Percentiles rank a stretch among this genome's conserved stretches.
These are phyloP conservation scores for Gonioctena quinquepunctata DNA, from an alignment of 1,140 invertebrate genomes.

Conservation along the genomic window DNA sequence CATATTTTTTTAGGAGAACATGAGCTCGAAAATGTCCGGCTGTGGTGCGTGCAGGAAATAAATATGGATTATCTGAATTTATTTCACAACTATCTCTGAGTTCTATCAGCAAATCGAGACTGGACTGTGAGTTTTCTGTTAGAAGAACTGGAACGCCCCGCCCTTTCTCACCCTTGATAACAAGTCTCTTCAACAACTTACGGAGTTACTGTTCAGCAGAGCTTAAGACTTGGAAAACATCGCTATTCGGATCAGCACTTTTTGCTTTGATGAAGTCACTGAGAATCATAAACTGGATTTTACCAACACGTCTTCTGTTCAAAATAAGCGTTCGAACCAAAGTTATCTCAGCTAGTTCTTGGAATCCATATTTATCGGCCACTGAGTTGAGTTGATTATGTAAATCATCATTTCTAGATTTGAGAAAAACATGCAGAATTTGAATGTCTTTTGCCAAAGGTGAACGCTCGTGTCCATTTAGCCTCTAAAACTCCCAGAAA, in stretches of 20 bases:
- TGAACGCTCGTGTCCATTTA: too few relatives aligned
- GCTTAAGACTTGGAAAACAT: not conserved
- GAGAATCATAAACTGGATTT: not conserved
- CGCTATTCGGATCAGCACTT: not conserved
- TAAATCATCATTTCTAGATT: not conserved
- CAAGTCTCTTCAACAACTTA: not conserved
- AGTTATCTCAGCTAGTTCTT: not conserved
- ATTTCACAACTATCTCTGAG: too few relatives aligned
- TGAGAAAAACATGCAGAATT: too few relatives aligned
- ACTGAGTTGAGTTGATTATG: not conserved
- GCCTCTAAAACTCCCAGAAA: too few relatives aligned
- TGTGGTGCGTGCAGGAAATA: too few relatives aligned
- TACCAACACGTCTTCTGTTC: not conserved
- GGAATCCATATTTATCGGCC: not conserved
- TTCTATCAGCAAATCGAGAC: too few relatives aligned
- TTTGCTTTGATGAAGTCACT: conserved; percentile 1
- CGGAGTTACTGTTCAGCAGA: not conserved
- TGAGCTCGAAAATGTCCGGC: too few relatives aligned
- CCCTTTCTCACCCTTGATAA: not conserved
- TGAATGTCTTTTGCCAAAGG: too few relatives aligned
- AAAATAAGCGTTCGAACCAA: not conserved
- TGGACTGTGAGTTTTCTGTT: too few relatives aligned
- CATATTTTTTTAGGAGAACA: not conserved
- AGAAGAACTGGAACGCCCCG: conserved; percentile 17
- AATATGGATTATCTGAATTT: too few relatives aligned